phyloP scores from a whole-genome alignment of 2,888 invertebrate genomes.

The Antheraea assamensis region DNA sequence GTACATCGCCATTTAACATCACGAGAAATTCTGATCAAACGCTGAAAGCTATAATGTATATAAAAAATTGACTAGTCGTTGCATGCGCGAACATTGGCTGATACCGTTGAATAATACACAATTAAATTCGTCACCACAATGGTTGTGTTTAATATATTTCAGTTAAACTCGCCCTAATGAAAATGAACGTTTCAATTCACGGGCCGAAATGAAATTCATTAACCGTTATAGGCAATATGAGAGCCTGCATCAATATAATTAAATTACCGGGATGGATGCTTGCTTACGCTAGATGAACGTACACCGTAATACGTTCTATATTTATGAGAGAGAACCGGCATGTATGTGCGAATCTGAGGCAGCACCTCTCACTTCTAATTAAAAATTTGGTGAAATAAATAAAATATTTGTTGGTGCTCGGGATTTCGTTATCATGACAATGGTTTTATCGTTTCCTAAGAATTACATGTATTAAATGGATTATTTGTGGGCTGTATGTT shows the following conservation, averaged over 20 bases:
- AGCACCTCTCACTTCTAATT: neutral
- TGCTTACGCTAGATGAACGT: neutral
- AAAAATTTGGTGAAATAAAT: too few relatives aligned
- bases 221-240: neutral
- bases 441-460: too few relatives aligned
- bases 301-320: neutral
- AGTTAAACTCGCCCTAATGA: neutral
- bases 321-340: neutral
- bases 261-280: neutral
- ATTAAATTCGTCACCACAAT: neutral
- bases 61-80: neutral
- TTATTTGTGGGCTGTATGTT: too few relatives aligned
- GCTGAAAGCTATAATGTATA: neutral
- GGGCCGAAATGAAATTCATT: conserved; percentile 8
- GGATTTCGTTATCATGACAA: too few relatives aligned
- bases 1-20: too few relatives aligned
- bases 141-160: neutral
- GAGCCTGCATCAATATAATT: conserved; percentile 6
- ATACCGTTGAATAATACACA: neutral
- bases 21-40: neutral
- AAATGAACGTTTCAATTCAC: conserved; percentile 3
- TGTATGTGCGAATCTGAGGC: neutral
- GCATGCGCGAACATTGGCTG: neutral
- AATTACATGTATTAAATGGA: too few relatives aligned
- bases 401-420: too few relatives aligned